A percentile compares a stretch with the other conserved stretches of the same genome.
Conservation (phyloP, 2,888 invertebrate genomes). For the Tolmerus cingulatus region DNA sequence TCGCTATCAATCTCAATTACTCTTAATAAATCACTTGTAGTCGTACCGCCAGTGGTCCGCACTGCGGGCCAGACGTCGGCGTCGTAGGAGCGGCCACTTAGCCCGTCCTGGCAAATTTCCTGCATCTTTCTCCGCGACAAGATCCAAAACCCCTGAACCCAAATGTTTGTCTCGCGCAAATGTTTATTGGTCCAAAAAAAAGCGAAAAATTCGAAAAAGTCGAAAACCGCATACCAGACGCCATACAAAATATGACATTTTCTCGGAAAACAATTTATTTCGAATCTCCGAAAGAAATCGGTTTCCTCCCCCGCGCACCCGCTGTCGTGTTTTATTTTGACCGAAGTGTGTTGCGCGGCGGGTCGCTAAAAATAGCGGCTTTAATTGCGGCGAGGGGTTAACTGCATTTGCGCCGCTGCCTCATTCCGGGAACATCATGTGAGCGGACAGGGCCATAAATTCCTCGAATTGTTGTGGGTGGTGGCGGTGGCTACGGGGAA, state of each 20-base stretch:
- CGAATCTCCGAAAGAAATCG: neutral
- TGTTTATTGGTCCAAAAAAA: neutral
- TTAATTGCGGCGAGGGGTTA: neutral
- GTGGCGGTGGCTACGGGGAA: neutral
- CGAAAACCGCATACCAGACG: neutral
- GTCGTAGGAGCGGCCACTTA: neutral
- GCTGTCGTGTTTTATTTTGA: neutral
- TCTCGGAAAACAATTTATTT: neutral
- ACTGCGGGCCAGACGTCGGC: neutral
- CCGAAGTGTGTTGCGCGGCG: neutral
- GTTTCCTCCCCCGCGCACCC: neutral
- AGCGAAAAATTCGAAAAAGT: neutral
- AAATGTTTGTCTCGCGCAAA: neutral
- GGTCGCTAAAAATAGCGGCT: neutral
- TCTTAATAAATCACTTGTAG: neutral
- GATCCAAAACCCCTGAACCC: neutral
- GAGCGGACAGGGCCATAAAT: neutral
- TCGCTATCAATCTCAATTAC: neutral
- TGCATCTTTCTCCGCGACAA: neutral
- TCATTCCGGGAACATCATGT: neutral
- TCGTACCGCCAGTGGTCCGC: neutral
- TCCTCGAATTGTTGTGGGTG: neutral
- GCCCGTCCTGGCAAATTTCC: neutral
- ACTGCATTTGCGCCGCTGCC: neutral
- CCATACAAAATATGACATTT: neutral